Conservation (phyloP, 2,888 invertebrate genomes). For the Scaptomyza reducta region DNA sequence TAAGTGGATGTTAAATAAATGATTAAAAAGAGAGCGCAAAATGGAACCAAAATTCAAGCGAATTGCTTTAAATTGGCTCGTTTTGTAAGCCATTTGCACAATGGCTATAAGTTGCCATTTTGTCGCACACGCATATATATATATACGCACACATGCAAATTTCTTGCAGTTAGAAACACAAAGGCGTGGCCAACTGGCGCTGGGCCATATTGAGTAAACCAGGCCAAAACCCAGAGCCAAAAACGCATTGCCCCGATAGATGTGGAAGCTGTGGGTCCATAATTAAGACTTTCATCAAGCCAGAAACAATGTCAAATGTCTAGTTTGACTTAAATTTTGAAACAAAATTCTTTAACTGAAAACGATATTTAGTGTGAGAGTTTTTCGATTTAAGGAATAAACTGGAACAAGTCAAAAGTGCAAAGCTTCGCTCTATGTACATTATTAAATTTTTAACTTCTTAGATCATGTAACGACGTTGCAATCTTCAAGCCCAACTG, state of each 20-base stretch:
- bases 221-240: conserved; percentile 29
- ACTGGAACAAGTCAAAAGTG: too few species aligned
- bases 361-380: background rate
- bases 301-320: conserved; percentile 50
- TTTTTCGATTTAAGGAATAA: background rate
- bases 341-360: background rate
- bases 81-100: conserved; percentile 39
- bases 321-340: conserved; percentile 7
- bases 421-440: background rate
- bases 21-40: background rate
- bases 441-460: background rate
- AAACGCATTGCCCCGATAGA: conserved; percentile 30
- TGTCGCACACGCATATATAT: conserved; percentile 29
- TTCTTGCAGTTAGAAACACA: conserved; percentile 41
- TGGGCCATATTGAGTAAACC: conserved; percentile 60
- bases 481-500: conserved; percentile 39
- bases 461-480: conserved; percentile 12
- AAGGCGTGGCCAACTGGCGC: conserved; percentile 64
- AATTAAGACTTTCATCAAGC: conserved; percentile 79
- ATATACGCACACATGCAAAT: conserved; percentile 27
- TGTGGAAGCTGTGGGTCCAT: conserved; percentile 48
- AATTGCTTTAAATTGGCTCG: conserved; percentile 48
- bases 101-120: conserved; percentile 45
- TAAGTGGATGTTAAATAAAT: conserved; percentile 10
- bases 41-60: conserved; percentile 6